These are phyloP conservation scores for Equus przewalskii DNA, from an alignment of 2,113 vertebrate species.

Conservation along the genomic window DNA sequence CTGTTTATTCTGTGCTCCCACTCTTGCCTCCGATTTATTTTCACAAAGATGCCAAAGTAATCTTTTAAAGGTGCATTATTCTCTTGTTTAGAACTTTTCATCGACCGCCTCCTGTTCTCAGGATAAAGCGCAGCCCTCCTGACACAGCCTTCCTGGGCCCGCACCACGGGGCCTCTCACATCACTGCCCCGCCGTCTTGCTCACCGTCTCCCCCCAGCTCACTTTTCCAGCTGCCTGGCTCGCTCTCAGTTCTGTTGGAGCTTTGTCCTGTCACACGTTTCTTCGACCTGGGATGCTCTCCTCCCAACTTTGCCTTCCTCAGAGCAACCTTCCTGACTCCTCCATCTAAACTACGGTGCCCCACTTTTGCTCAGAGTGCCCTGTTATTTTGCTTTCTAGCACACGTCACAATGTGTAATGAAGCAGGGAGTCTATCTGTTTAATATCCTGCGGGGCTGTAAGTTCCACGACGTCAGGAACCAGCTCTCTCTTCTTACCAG, in stretches of 20 bases:
- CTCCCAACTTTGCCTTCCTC: not conserved
- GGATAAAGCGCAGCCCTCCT: not conserved
- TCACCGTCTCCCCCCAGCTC: not conserved
- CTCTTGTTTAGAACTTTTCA: slow-evolving; percentile 14
- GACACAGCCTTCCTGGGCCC: not conserved
- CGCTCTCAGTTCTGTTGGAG: not conserved
- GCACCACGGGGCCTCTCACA: not conserved
- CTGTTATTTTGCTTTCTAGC: not conserved
- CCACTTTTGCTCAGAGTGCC: not conserved
- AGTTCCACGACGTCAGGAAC: not conserved
- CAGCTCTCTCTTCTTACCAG: not conserved
- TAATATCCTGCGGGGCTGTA: not conserved
- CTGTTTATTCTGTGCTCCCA: not conserved
- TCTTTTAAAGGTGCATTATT: not conserved
- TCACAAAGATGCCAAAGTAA: not conserved
- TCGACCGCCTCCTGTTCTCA: not conserved
- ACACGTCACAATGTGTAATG: not conserved
- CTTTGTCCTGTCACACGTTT: not conserved
- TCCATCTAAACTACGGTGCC: not conserved
- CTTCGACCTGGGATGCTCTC: not conserved
- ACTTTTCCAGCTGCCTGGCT: not conserved
- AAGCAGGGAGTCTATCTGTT: not conserved
- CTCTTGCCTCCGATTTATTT: not conserved
- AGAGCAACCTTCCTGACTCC: not conserved
- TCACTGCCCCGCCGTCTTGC: not conserved